phyloP scores from a whole-genome alignment of 2,113 vertebrate species.

The Psephotus haematonotus region DNA sequence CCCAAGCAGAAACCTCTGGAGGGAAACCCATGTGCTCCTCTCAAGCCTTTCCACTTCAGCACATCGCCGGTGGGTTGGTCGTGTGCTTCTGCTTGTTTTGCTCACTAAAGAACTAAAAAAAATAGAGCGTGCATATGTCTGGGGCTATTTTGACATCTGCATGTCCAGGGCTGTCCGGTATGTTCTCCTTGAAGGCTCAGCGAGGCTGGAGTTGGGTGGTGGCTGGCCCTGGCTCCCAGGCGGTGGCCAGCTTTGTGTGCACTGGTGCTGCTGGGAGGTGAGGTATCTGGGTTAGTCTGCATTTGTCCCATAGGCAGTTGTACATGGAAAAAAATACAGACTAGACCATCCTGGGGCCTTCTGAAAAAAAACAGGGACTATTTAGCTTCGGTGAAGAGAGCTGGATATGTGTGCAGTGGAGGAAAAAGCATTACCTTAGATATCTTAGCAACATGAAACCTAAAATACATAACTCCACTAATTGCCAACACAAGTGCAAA shows the following conservation, averaged over 20 bases:
- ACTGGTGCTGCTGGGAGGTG: background rate
- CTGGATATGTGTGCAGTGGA: background rate
- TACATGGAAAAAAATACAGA: background rate
- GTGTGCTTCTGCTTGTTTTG: background rate
- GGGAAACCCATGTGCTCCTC: background rate
- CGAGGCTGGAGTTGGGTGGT: background rate
- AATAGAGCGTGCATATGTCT: rapidly evolving
- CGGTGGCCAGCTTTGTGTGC: background rate
- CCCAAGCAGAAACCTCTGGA: background rate
- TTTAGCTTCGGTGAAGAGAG: background rate
- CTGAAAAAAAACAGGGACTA: background rate
- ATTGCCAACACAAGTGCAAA: background rate
- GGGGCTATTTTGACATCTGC: background rate
- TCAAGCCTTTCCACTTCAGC: background rate
- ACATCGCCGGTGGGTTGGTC: rapidly evolving
- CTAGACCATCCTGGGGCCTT: background rate
- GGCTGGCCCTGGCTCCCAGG: background rate
- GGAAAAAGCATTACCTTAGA: background rate
- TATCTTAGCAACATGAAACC: background rate
- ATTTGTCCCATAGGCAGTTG: background rate
- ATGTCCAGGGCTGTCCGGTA: background rate
- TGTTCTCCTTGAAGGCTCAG: background rate
- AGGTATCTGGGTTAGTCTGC: rapidly evolving
- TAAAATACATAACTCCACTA: background rate
- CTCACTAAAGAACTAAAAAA: background rate